phyloP scores from a whole-genome alignment of 2,888 invertebrate genomes.

The Apomyelois bistriatella region DNA sequence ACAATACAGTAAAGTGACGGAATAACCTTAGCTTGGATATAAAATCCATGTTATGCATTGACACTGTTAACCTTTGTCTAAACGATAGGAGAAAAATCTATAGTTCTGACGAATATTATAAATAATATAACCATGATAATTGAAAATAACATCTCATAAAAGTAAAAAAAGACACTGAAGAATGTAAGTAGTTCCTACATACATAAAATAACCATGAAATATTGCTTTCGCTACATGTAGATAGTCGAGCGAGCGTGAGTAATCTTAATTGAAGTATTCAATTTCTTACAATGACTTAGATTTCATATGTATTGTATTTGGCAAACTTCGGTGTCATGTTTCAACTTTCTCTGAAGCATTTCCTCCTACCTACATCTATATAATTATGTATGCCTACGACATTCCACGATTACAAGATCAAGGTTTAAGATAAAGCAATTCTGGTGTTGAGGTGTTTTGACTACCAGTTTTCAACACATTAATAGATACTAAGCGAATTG shows the following conservation, averaged over 20 bases:
- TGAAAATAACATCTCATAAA: background rate
- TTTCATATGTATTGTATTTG: slow-evolving; percentile 4
- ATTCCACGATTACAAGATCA: slow-evolving; percentile 10
- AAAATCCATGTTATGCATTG: too few species aligned
- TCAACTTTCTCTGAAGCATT: background rate
- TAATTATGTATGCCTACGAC: slow-evolving; percentile 11
- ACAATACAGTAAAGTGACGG: too few species aligned
- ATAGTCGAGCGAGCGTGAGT: slow-evolving; percentile 14
- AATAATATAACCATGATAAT: too few species aligned
- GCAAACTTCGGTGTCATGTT: slow-evolving; percentile 1
- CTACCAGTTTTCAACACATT: slow-evolving; percentile 13
- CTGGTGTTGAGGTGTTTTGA: slow-evolving; percentile 18
- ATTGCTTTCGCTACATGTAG: slow-evolving; percentile 28
- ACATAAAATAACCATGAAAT: slow-evolving; percentile 21
- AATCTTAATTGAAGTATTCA: slow-evolving; percentile 12
- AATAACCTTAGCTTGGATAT: too few species aligned
- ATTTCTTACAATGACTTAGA: background rate
- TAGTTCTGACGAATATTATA: too few species aligned
- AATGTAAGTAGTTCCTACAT: background rate
- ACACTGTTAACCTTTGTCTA: too few species aligned
- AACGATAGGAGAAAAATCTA: too few species aligned
- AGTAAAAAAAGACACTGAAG: background rate
- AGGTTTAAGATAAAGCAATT: slow-evolving; percentile 16
- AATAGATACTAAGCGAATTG: slow-evolving; percentile 13
- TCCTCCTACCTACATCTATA: slow-evolving; percentile 7